phyloP scores from a whole-genome alignment of 2,113 vertebrate genomes.

The Percina caprodes region DNA sequence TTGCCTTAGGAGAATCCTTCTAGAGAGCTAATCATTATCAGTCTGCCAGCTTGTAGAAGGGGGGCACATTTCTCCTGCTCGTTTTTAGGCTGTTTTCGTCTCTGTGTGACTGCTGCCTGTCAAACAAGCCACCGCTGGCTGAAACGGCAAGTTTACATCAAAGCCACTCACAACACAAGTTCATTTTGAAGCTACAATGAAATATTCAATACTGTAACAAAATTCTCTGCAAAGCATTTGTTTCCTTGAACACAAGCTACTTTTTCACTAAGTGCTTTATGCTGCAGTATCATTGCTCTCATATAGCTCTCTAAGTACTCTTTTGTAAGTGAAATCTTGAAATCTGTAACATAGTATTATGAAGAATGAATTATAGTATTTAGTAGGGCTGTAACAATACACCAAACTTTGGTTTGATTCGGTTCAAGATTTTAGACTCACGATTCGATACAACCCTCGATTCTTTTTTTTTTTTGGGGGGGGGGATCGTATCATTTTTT shows the following conservation, averaged over 20 bases:
- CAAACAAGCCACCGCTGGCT: slow-evolving; percentile 58
- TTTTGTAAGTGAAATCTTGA: neutral
- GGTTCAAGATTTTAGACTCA: no score
- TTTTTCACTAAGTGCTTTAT: slow-evolving; percentile 11
- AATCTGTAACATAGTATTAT: neutral
- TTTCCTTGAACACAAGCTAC: slow-evolving; percentile 47
- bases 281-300: neutral
- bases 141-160: slow-evolving; percentile 68
- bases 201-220: slow-evolving; percentile 62
- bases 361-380: neutral
- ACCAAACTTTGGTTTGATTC: no score
- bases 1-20: slow-evolving; percentile 67
- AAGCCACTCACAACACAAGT: slow-evolving; percentile 57
- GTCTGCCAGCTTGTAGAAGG: slow-evolving; percentile 54
- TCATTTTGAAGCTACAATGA: slow-evolving; percentile 71
- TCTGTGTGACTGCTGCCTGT: slow-evolving; percentile 70
- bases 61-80: slow-evolving; percentile 38
- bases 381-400: no score
- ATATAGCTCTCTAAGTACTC: neutral
- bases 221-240: slow-evolving; percentile 47
- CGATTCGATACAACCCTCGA: no score
- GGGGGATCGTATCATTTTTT: no score
- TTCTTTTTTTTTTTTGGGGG: no score
- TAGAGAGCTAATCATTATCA: slow-evolving; percentile 71
- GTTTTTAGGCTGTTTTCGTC: slow-evolving; percentile 63